Evolutionary conservation across 2,888 invertebrate genomes (phyloP).

Genomic region (Sarcophaga subvicina): DNA sequence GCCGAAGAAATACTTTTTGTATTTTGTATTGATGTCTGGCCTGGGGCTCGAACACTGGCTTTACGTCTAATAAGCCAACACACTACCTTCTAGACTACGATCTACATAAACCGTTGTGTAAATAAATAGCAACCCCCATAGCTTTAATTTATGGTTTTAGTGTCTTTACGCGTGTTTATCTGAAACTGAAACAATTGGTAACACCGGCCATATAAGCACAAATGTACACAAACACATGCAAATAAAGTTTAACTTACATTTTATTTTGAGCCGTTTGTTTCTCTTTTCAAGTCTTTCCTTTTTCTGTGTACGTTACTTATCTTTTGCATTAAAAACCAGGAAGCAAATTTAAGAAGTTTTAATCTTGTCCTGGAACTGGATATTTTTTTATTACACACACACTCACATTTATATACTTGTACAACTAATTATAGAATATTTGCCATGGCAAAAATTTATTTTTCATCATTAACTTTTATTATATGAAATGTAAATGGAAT

Average conservation of each 20-base stretch:
- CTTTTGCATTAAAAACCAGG: conserved; percentile 58
- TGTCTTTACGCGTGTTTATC: no score
- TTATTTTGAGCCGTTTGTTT: conserved; percentile 50
- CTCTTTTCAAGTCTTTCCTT: conserved; percentile 28
- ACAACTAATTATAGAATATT: conserved; percentile 1
- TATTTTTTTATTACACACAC: background rate
- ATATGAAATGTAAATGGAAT: no score
- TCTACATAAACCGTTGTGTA: no score
- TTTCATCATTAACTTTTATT: background rate
- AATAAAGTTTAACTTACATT: conserved; percentile 36
- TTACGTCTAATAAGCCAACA: no score
- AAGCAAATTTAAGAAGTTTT: conserved; percentile 60
- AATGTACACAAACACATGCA: background rate
- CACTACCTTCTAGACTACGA: no score
- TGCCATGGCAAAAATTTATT: background rate
- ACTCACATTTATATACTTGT: background rate
- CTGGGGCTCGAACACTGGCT: no score
- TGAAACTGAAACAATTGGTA: no score
- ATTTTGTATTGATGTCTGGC: no score
- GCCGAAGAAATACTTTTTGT: no score
- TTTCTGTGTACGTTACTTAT: conserved; percentile 6
- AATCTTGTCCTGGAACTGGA: conserved; percentile 50
- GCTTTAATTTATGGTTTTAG: no score
- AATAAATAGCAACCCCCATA: no score
- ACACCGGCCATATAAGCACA: background rate